Evolutionary conservation across 1,140 invertebrate genomes (phyloP).

Genomic region (Nephotettix cincticeps): DNA sequence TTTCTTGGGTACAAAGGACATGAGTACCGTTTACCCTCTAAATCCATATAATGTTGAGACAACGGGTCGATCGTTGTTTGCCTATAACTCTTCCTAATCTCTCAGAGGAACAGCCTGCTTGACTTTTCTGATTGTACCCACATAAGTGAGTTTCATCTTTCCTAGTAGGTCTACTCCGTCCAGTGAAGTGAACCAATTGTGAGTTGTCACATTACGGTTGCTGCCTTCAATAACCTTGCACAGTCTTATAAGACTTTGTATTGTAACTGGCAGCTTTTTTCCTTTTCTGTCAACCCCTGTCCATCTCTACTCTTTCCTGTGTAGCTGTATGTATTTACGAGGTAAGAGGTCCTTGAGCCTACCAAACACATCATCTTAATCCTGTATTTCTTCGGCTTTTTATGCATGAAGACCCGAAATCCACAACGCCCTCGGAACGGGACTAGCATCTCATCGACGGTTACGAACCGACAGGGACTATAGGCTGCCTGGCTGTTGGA

Average conservation of each 20-base stretch:
- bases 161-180: conserved; percentile 35
- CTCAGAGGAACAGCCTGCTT: conserved; percentile 41
- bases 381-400: not conserved
- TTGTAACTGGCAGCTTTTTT: conserved; percentile 1
- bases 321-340: conserved; percentile 15
- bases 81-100: not conserved
- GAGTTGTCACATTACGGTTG: conserved; percentile 25
- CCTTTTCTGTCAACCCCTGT: not conserved
- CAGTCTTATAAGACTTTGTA: not conserved
- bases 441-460: not conserved
- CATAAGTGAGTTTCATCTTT: conserved; percentile 29
- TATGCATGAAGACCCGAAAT: not conserved
- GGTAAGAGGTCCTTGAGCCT: not conserved
- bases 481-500: not conserved
- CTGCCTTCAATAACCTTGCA: not conserved
- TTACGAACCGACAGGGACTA: not conserved
- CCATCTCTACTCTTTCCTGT: conserved; percentile 16
- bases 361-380: not conserved
- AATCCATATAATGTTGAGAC: conserved; percentile 34
- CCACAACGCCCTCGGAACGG: not conserved
- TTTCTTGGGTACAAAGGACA: conserved; percentile 41
- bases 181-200: conserved; percentile 31
- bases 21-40: conserved; percentile 37
- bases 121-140: conserved; percentile 49
- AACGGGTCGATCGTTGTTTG: not conserved